A percentile compares a stretch with the other conserved stretches of the same genome.
Evolutionary conservation across 2,888 invertebrate species (phyloP).

Genomic region (Bruchidius siliquastri): DNA sequence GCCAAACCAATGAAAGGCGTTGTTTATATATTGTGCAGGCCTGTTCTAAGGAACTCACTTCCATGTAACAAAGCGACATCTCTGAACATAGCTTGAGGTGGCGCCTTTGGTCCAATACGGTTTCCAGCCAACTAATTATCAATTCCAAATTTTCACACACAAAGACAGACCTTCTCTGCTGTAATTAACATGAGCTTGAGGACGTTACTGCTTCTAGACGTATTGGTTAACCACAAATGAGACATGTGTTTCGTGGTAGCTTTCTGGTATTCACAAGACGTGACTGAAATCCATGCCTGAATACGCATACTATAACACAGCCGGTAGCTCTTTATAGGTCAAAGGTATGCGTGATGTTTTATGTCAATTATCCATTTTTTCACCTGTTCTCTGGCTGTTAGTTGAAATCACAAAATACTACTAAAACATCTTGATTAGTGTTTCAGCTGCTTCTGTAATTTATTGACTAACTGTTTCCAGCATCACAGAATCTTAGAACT

Average conservation of each 20-base stretch:
- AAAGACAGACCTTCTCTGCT: neutral
- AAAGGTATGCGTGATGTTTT: neutral
- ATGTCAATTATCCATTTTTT: no score
- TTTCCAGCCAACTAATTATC: neutral
- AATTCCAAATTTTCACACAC: neutral
- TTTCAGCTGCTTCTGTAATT: no score
- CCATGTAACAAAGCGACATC: no score
- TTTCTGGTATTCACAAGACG: neutral
- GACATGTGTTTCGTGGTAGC: neutral
- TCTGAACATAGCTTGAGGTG: neutral
- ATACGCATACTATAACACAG: neutral
- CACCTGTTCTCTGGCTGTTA: no score
- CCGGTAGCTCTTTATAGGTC: neutral
- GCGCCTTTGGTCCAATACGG: neutral
- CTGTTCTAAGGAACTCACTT: no score
- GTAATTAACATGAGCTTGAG: neutral
- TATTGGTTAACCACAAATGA: neutral
- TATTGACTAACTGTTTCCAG: no score
- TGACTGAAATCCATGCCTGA: neutral
- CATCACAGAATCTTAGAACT: no score
- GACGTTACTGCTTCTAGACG: neutral
- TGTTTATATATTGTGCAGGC: no score
- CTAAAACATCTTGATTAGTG: no score
- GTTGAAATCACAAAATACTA: no score
- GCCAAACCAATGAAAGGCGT: no score